Percentiles rank a stretch among this genome's conserved stretches.
These are phyloP conservation scores for Epinephelus moara DNA, from an alignment of 2,113 vertebrate species.

Conservation along the genomic window DNA sequence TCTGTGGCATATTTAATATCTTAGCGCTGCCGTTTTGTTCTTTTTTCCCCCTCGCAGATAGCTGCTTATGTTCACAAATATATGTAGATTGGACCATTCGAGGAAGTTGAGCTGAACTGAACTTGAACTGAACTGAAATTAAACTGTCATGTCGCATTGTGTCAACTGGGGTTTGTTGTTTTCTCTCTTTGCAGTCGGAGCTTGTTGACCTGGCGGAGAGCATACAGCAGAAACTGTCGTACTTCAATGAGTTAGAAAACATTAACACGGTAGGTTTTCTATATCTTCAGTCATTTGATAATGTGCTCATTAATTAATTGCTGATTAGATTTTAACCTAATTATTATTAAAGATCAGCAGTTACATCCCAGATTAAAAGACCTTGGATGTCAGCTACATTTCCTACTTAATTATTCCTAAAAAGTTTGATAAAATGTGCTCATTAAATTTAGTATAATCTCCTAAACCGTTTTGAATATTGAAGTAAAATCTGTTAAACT, in stretches of 20 bases:
- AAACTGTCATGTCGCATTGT: conserved; percentile 4
- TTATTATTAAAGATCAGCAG: not conserved
- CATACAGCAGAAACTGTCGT: conserved; percentile 98
- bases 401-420: not conserved
- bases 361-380: not conserved
- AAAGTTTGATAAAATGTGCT: not conserved
- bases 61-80: conserved; percentile 11
- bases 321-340: not conserved
- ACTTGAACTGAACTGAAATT: conserved; percentile 25
- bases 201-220: conserved; percentile 96
- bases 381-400: not conserved
- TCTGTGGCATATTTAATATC: conserved; percentile 1
- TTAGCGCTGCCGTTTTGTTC: not conserved
- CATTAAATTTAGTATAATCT: not conserved
- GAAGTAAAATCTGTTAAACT: not conserved
- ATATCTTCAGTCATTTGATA: not conserved
- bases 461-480: not conserved
- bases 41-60: not conserved
- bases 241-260: conserved; percentile 97
- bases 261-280: conserved; percentile 91
- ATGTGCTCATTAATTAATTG: not conserved
- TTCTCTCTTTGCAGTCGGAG: conserved; percentile 87
- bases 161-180: conserved; percentile 44
- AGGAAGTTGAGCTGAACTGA: not conserved
- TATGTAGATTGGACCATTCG: conserved; percentile 4